Conservation (phyloP, 1,140 invertebrate genomes). For the Heliconius hermathena region DNA sequence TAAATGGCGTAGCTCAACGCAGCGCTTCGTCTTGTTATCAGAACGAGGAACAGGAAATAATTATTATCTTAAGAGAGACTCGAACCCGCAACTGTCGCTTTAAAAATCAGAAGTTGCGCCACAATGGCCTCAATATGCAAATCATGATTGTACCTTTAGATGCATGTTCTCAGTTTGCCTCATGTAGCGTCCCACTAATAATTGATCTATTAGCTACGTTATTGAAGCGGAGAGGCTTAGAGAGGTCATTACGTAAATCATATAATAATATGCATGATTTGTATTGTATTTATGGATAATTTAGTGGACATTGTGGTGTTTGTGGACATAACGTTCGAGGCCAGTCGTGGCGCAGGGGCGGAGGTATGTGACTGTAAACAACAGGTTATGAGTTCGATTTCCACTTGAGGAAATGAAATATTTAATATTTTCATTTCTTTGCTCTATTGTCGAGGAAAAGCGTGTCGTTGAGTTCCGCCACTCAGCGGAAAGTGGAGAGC, state of each 20-base stretch:
- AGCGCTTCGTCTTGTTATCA: no score
- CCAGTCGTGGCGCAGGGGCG: no score
- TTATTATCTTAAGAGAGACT: no score
- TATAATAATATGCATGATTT: neutral
- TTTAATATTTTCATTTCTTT: no score
- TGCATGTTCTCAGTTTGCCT: neutral
- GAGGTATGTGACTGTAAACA: no score
- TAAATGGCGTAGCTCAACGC: no score
- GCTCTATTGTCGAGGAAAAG: neutral
- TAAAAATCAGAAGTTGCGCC: neutral
- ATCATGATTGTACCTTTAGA: neutral
- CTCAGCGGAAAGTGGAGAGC: no score
- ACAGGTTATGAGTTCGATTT: neutral
- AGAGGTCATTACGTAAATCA: neutral
- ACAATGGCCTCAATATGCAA: neutral
- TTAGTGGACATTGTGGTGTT: neutral
- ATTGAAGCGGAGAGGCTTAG: neutral
- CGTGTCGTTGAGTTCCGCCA: neutral
- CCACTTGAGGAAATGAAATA: no score
- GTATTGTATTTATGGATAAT: conserved; percentile 10
- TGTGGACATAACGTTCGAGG: no score
- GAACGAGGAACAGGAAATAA: no score
- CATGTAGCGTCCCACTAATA: neutral
- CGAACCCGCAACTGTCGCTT: no score
- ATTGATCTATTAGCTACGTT: neutral